Evolutionary conservation across 2,113 vertebrate species (phyloP).

Genomic region (Poecile atricapillus): DNA sequence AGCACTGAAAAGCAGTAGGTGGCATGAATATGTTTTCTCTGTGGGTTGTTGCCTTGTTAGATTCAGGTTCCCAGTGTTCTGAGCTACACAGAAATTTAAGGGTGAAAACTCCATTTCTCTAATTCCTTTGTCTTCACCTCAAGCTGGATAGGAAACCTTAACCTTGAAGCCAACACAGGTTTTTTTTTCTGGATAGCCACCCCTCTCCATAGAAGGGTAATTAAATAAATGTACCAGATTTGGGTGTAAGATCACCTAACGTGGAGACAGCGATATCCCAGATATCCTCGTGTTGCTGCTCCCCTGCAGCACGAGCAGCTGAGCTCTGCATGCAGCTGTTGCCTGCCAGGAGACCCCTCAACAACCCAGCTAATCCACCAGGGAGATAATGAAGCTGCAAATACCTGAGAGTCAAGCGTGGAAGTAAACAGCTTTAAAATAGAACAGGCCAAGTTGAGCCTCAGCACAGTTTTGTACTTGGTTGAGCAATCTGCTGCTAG

Average conservation of each 20-base stretch:
- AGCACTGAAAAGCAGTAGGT: neutral
- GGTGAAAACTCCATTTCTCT: neutral
- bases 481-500: neutral
- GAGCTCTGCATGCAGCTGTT: neutral
- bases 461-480: neutral
- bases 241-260: neutral
- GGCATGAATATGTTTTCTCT: neutral
- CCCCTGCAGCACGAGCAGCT: neutral
- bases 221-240: neutral
- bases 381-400: slow-evolving; percentile 1
- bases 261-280: neutral
- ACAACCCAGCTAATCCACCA: neutral
- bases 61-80: neutral
- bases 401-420: neutral
- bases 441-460: neutral
- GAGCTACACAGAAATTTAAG: neutral
- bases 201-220: neutral
- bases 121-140: neutral
- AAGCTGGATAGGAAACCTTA: neutral
- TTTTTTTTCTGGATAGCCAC: neutral
- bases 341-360: neutral
- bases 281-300: neutral
- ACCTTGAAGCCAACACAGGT: neutral
- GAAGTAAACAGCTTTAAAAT: slow-evolving; percentile 29
- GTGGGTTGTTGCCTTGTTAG: neutral